Evolutionary conservation across 2,888 invertebrate genomes (phyloP), one percentile per base, ranked within the genome.

Genomic region (Drosophila borborema): DNA sequence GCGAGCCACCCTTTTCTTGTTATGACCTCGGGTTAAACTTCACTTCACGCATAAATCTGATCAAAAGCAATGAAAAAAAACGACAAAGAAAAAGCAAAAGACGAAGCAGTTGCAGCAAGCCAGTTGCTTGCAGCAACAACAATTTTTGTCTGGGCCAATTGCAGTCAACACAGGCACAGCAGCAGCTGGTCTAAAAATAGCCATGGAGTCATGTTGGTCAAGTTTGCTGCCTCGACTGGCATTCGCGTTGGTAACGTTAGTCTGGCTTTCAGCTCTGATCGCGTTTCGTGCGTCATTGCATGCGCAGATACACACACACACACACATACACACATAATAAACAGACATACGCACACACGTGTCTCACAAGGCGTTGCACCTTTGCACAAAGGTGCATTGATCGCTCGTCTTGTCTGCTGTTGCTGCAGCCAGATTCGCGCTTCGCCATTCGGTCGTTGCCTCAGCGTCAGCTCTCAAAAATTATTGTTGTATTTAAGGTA

Each of bases 231-330:
- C 20, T 43, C 41, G 46, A 45, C 56, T 63, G 34, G 16, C 18
- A n/a, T 46, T 34, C 34, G 46, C 28, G 54, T 18, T 49, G 23
- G 14, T 48, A 64, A 61, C n/a, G 59, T 64, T 65, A 64, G 31
- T 70, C 68, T 69, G 53, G 45, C 49, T 56, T 65, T 54, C 56
- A 62, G 72, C 72, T 41, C 41, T 87, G 86, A 89, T 86, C 86
- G 86, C 86, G 90, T 87, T 86, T 87, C 78, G 90, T 86, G 86
- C 86, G 86, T 86, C 88, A 86, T 82, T 86, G 90, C 85, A 85
- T 80, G 76, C 82, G 64, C 18, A 72, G 38, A 69, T 28, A 62
- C 45, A 49, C 46, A 43, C 31, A 48, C n/a, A 43, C 31, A 48
- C 48, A 41, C 46, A 51, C 36, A 36, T 9, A 31, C 38, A 59